These are phyloP conservation scores for Gymnocypris eckloni DNA, from an alignment of 2,797 vertebrate genomes.

Conservation along the genomic window DNA sequence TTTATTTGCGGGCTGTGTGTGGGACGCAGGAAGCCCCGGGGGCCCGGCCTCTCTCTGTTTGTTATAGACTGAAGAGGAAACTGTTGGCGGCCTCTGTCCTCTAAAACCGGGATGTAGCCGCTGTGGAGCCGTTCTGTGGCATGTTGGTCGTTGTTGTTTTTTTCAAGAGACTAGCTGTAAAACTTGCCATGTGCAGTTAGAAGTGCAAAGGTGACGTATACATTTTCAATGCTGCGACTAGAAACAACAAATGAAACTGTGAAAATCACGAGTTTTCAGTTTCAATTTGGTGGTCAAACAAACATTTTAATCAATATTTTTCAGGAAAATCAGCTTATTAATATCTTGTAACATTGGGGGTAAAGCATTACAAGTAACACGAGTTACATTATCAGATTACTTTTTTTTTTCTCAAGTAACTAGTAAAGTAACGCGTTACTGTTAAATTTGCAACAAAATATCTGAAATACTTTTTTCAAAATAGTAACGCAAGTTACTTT, in stretches of 20 bases:
- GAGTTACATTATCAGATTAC: neutral
- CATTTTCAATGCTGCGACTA: neutral
- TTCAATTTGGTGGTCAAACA: neutral
- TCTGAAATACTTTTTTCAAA: no score
- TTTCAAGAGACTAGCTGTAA: constrained; percentile 25
- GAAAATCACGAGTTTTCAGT: neutral
- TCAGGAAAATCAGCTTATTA: neutral
- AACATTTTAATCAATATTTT: neutral
- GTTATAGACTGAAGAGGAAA: constrained; percentile 82
- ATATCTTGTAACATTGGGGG: no score
- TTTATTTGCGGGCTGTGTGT: constrained; percentile 80
- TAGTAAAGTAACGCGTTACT: neutral
- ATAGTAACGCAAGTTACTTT: no score
- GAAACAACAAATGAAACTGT: neutral
- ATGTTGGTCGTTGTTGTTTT: constrained; percentile 62
- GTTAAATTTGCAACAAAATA: neutral
- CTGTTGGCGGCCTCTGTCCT: constrained; percentile 80
- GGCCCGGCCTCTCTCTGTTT: constrained; percentile 77
- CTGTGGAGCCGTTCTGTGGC: constrained; percentile 74
- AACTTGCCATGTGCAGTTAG: neutral
- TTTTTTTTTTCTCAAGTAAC: neutral
- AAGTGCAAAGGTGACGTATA: neutral
- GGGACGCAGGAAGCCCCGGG: constrained; percentile 81
- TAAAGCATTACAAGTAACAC: neutral
- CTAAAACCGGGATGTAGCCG: constrained; percentile 84